Evolutionary conservation across 2,888 invertebrate genomes (phyloP).

Genomic region (Alviniconcha strummeri): DNA sequence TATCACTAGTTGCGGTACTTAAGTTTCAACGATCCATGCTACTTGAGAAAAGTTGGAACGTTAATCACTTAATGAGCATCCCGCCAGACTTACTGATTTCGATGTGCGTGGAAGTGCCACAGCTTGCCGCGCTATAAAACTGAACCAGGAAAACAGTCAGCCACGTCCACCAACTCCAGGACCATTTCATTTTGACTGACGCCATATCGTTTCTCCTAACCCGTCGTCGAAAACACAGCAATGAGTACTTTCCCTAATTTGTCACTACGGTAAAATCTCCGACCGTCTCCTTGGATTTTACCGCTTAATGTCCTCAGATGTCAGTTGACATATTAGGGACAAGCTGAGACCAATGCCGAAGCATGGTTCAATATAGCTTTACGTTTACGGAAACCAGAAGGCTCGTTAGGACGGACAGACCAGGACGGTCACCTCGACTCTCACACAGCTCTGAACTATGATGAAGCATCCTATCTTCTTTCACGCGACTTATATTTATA

Average conservation of each 20-base stretch:
- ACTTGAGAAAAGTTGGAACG: too few relatives aligned
- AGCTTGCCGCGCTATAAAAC: not conserved
- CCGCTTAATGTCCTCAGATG: not conserved
- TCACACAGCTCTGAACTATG: too few relatives aligned
- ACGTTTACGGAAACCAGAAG: too few relatives aligned
- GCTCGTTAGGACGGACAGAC: too few relatives aligned
- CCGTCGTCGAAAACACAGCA: not conserved
- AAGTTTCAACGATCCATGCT: too few relatives aligned
- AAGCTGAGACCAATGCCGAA: too few relatives aligned
- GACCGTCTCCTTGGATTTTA: not conserved
- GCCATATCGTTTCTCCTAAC: not conserved
- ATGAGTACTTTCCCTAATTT: too few relatives aligned
- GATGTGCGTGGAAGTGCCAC: slow-evolving; percentile 22
- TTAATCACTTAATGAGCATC: not conserved
- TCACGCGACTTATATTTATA: not conserved
- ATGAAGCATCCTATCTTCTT: too few relatives aligned
- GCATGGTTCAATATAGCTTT: too few relatives aligned
- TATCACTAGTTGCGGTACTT: too few relatives aligned
- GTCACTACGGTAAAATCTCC: not conserved
- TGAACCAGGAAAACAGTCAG: not conserved
- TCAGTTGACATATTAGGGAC: too few relatives aligned
- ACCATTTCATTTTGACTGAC: not conserved
- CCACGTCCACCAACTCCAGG: not conserved
- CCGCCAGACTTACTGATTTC: slow-evolving; percentile 25
- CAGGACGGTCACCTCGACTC: too few relatives aligned